Conservation (phyloP, 2,113 vertebrate genomes). For the Mus pahari region DNA sequence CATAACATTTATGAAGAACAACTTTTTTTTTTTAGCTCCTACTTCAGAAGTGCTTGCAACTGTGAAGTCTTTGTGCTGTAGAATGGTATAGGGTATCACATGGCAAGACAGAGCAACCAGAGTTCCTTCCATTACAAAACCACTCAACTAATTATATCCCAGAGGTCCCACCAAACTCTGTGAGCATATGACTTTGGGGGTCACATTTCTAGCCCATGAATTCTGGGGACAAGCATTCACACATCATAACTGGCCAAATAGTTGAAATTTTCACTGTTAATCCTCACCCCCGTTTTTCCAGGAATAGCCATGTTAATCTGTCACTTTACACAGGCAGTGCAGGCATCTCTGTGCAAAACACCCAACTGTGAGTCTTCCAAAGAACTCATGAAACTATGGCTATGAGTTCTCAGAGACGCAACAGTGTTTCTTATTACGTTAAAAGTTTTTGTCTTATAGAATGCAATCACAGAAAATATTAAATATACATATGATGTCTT, state of each 20-base stretch:
- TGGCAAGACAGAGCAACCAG: not conserved
- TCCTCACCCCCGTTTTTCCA: not conserved
- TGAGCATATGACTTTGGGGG: not conserved
- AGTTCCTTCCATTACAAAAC: not conserved
- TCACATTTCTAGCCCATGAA: not conserved
- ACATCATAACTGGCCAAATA: not conserved
- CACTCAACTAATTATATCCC: not conserved
- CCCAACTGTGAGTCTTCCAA: not conserved
- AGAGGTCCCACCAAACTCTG: not conserved
- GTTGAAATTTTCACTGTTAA: not conserved
- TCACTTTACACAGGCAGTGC: not conserved
- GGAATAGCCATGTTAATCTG: not conserved
- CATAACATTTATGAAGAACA: not conserved
- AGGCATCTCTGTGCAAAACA: not conserved
- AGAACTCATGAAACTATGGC: not conserved
- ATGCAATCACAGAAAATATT: not conserved
- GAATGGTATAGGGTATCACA: not conserved
- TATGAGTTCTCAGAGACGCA: not conserved
- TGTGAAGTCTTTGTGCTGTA: not conserved
- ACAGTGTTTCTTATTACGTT: not conserved
- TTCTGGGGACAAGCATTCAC: not conserved
- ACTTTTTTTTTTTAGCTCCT: not conserved
- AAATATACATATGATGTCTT: not conserved
- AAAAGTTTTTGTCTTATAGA: not conserved
- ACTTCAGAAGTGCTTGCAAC: not conserved